Evolutionary conservation across 1,140 invertebrate species (phyloP), one percentile per base, ranked within the genome.

Genomic region (Nomia melanderi): DNA sequence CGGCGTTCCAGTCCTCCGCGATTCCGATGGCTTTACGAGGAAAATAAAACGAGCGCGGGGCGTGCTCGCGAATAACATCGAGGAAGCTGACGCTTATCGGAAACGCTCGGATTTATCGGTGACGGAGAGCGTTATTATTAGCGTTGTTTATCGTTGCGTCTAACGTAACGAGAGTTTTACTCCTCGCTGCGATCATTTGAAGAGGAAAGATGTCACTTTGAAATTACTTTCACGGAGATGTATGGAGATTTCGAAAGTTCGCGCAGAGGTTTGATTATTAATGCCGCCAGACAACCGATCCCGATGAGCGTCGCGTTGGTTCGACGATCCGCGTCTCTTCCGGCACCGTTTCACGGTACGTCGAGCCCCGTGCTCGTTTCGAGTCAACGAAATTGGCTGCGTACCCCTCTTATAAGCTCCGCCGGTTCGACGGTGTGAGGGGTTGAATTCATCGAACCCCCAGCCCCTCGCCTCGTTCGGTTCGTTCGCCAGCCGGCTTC

Each of bases 281-380:
- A 44, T 44, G 20, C 20, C 20, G 14, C 20, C 41, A 17, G 41
- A 20, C 41, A 44, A 44, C 12, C 12, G 12, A 1, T 12, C 41
- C 4, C 41, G 41, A 12, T 12, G 14, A 12, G 41, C 41, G 20
- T 44, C 41, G 41, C 20, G 41, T 44, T 17, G 12, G 41, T 44
- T 66, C 72, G 63, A 25, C 64, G 64, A 53, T 73, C 50, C 69
- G 76, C 66, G 29, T 71, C 71, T 86, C 77, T 76, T 75, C 77
- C 57, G 54, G 25, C 78, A 85, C 41, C 86, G 86, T 90, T 90
- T 90, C 85, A 89, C 88, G 89, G 73, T 86, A 86, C 86, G 84
- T 81, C 86, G 84, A 87, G 69, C 66, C 56, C 64, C 79, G 77
- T 79, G 63, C 79, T 83, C 85, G 85, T 85, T 85, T 86, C 69